Evolutionary conservation across 2,888 invertebrate species (phyloP).

Genomic region (Melieria crassipennis): DNA sequence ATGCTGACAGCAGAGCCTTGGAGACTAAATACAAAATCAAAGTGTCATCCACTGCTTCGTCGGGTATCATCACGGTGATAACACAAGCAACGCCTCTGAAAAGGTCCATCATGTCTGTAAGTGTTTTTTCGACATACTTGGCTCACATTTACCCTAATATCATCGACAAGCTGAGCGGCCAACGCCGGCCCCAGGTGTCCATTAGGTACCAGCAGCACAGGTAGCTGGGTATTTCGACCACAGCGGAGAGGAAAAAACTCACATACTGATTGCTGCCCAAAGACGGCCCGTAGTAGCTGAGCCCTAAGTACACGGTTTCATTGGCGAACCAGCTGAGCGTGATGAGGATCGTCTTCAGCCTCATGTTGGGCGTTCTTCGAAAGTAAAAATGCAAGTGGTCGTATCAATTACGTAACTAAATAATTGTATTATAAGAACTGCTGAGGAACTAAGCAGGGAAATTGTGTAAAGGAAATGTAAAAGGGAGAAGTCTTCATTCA

Average conservation of each 20-base stretch:
- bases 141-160: constrained; percentile 78
- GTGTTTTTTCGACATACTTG: neutral
- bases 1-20: constrained; percentile 89
- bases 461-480: neutral
- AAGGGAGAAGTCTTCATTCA: neutral
- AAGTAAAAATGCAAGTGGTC: too few species aligned
- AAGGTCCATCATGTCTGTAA: neutral
- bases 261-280: constrained; percentile 88
- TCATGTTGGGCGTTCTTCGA: constrained; percentile 83
- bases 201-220: constrained; percentile 88
- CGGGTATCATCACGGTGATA: constrained; percentile 83
- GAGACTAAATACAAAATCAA: constrained; percentile 81
- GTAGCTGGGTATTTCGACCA: constrained; percentile 90
- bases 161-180: constrained; percentile 89
- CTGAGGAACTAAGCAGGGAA: neutral
- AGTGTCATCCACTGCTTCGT: constrained; percentile 79
- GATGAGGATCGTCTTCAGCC: constrained; percentile 85
- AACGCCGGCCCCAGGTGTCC: constrained; percentile 87
- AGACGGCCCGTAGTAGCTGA: constrained; percentile 91
- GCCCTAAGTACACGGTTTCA: constrained; percentile 90
- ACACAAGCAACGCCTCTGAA: constrained; percentile 84
- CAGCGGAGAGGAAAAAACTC: constrained; percentile 86
- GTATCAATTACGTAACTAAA: neutral
- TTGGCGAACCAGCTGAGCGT: constrained; percentile 93
- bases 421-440: neutral